These are phyloP conservation scores for Anolis carolinensis DNA, from an alignment of 2,113 vertebrate genomes.

Conservation along the genomic window DNA sequence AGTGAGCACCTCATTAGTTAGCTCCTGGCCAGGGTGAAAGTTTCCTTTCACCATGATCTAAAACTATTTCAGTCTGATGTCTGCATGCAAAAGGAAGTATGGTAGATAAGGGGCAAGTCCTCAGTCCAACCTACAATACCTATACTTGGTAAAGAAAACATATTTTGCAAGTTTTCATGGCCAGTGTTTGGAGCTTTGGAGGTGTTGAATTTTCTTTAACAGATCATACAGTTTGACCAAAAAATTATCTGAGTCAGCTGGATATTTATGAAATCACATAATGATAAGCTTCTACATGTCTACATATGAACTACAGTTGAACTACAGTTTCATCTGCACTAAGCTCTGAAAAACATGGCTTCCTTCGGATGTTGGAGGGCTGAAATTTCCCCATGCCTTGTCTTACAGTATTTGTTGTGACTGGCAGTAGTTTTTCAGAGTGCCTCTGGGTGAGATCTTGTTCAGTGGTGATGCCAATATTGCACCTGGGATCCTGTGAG, in stretches of 20 bases:
- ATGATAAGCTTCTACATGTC: too few relatives aligned
- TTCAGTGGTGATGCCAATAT: neutral
- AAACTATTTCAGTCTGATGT: neutral
- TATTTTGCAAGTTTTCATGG: neutral
- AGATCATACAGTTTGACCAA: neutral
- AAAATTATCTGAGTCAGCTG: neutral
- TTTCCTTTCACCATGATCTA: neutral
- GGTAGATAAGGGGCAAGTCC: neutral
- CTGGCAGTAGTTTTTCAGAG: neutral
- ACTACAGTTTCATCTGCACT: too few relatives aligned
- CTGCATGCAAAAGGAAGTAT: neutral
- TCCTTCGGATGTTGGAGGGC: neutral
- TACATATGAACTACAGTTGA: too few relatives aligned
- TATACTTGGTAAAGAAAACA: neutral
- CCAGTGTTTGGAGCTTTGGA: neutral
- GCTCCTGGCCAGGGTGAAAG: neutral
- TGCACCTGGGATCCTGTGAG: neutral
- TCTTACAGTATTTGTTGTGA: neutral
- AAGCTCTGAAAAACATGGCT: too few relatives aligned
- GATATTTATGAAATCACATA: too few relatives aligned
- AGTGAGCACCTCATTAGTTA: neutral
- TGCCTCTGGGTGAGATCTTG: neutral
- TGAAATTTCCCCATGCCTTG: neutral
- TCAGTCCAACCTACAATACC: neutral
- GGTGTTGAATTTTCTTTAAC: neutral